These are phyloP conservation scores for Maniola jurtina DNA, from an alignment of 1,140 invertebrate species.

Conservation along the genomic window DNA sequence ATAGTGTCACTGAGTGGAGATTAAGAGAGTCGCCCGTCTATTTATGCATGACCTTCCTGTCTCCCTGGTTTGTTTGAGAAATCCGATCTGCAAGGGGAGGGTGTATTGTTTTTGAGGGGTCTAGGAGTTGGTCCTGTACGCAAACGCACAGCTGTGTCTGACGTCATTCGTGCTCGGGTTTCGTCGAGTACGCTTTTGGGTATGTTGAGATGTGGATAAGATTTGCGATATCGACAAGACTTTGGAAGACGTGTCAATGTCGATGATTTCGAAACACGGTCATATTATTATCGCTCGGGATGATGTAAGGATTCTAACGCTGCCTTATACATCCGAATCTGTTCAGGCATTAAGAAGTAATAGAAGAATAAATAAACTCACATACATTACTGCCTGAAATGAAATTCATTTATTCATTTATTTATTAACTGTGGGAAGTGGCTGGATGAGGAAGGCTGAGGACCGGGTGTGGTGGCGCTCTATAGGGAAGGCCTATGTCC, in stretches of 20 bases:
- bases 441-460: too few species aligned
- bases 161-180: slow-evolving; percentile 37
- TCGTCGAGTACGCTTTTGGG: slow-evolving; percentile 20
- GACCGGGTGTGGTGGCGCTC: too few species aligned
- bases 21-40: slow-evolving; percentile 42
- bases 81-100: slow-evolving; percentile 3
- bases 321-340: too few species aligned
- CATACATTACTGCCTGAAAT: too few species aligned
- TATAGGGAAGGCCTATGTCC: too few species aligned
- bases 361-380: too few species aligned
- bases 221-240: not conserved
- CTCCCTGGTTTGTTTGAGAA: slow-evolving; percentile 11
- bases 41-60: slow-evolving; percentile 34
- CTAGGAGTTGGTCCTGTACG: slow-evolving; percentile 26
- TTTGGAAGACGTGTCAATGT: not conserved
- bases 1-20: slow-evolving; percentile 51
- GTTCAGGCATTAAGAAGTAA: too few species aligned
- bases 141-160: slow-evolving; percentile 35
- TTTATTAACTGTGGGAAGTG: too few species aligned
- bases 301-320: too few species aligned
- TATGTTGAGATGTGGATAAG: slow-evolving; percentile 16
- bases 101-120: slow-evolving; percentile 27
- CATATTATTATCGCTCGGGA: too few species aligned
- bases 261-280: too few species aligned
- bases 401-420: too few species aligned